Percentiles rank a stretch among this genome's conserved stretches.
Conservation (phyloP, 1,140 invertebrate species). For the Asbolus verrucosus region DNA sequence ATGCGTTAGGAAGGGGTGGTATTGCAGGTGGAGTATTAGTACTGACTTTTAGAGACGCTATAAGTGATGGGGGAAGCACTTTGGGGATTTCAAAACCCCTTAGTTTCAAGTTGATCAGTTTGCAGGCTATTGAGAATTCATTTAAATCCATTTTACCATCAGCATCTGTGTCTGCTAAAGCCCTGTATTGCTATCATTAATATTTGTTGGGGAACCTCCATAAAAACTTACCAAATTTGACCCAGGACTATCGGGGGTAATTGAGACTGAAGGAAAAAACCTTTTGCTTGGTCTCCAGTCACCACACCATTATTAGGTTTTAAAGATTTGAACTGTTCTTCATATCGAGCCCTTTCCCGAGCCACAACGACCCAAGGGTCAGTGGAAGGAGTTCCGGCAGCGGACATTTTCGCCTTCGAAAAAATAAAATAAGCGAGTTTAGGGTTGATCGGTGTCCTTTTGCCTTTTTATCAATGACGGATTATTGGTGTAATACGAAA, state of each 20-base stretch:
- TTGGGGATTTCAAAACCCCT: conserved; percentile 92
- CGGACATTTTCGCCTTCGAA: conserved; percentile 57
- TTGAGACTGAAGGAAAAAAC: conserved; percentile 93
- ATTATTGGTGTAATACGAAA: conserved; percentile 4
- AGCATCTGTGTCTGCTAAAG: conserved; percentile 92
- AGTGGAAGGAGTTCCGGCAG: conserved; percentile 66
- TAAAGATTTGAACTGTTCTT: conserved; percentile 90
- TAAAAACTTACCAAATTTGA: conserved; percentile 87
- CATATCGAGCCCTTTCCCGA: conserved; percentile 88
- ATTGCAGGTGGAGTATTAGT: conserved; percentile 63
- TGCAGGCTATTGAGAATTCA: conserved; percentile 98
- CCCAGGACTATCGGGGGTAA: conserved; percentile 88
- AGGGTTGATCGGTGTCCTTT: no score
- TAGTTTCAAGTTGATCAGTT: conserved; percentile 94
- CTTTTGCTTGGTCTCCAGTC: conserved; percentile 95
- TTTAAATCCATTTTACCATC: conserved; percentile 97
- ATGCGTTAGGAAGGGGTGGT: conserved; percentile 62
- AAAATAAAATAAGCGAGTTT: no score
- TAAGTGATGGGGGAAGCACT: conserved; percentile 80
- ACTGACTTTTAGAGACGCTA: conserved; percentile 74
- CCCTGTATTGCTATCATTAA: conserved; percentile 70
- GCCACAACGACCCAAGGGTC: conserved; percentile 92
- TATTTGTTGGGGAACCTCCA: conserved; percentile 3
- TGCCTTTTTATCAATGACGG: neutral
- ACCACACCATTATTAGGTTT: conserved; percentile 89